Evolutionary conservation across 2,888 invertebrate genomes (phyloP), one percentile per base, ranked within the genome.

Genomic region (Limnephilus auricula): DNA sequence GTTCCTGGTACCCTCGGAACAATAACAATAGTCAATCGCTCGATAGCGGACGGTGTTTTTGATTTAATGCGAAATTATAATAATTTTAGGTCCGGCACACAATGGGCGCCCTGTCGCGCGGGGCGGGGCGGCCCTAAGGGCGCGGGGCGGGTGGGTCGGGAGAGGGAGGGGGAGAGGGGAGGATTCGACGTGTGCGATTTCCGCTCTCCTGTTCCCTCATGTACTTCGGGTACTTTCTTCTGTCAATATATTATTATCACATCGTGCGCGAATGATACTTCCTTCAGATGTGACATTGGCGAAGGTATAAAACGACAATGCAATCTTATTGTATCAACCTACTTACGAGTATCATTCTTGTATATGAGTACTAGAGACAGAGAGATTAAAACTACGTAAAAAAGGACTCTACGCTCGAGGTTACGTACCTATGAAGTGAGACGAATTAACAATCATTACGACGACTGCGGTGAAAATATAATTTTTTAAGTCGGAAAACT

Each of bases 11-110:
- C 45, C 91, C 89, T 78, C 45, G 89, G 90, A 91, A 92, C 92
- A 92, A 92, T 92, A 91, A 92, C 92, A 92, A 92, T 92, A 92
- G 92, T 92, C 92, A 92, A 92, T 86, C 91, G 92, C 86, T 92
- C 92, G 92, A 92, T 92, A 86, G 92, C 91, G 91, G 91, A 91
- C 91, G 90, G 92, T 88, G 92, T 86, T 91, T 92, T 93, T 93
- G 92, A 93, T 93, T 93, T 92, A 93, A 93, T 93, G 92, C 93
- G 90, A 93, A 93, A 93, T 93, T 92, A 93, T 93, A 92, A 93
- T 93, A 93, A 93, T 93, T 93, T 92, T 90, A 92, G 89, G 91
- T 88, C 90, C 93, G 91, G 92, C 91, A 90, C 89, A 93, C 93
- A 93, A 93, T 93, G 92, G 93, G 90, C 90, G 91, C 90, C 91